Percentiles rank a stretch among this genome's conserved stretches.
Evolutionary conservation across 2,113 vertebrate genomes (phyloP).

Genomic region (Elephantulus edwardii): DNA sequence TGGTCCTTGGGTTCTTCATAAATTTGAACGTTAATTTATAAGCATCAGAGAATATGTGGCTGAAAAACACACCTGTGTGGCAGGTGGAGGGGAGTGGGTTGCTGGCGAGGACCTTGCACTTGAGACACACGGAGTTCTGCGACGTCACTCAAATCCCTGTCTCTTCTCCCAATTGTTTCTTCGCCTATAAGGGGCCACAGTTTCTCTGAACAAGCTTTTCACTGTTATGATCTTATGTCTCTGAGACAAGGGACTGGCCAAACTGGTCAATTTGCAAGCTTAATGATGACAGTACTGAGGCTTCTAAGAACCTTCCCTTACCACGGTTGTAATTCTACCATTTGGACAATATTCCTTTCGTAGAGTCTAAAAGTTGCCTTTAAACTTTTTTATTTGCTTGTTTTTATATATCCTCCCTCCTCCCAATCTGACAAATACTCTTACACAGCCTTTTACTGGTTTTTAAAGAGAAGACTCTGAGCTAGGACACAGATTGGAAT

Average conservation of each 20-base stretch:
- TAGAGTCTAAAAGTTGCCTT: not conserved
- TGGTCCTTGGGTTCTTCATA: not conserved
- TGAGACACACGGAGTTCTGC: not conserved
- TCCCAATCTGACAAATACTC: not conserved
- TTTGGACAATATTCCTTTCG: not conserved
- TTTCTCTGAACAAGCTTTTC: not conserved
- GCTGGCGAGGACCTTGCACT: not conserved
- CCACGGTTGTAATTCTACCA: not conserved
- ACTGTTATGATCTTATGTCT: not conserved
- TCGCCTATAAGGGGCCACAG: not conserved
- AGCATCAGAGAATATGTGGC: not conserved
- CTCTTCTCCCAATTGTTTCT: not conserved
- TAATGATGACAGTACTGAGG: too few species aligned
- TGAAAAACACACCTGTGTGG: not conserved
- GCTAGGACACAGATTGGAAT: not conserved
- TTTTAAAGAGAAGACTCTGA: slow-evolving; percentile 25
- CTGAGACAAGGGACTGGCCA: not conserved
- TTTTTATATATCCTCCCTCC: too few species aligned
- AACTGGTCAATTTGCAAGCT: not conserved
- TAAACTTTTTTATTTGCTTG: not conserved
- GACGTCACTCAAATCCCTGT: not conserved
- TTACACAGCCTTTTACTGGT: not conserved
- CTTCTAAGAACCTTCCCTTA: not conserved
- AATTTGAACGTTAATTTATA: not conserved
- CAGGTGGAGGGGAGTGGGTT: not conserved